Evolutionary conservation across 2,888 invertebrate genomes (phyloP).

Genomic region (Ectemnius continuus): DNA sequence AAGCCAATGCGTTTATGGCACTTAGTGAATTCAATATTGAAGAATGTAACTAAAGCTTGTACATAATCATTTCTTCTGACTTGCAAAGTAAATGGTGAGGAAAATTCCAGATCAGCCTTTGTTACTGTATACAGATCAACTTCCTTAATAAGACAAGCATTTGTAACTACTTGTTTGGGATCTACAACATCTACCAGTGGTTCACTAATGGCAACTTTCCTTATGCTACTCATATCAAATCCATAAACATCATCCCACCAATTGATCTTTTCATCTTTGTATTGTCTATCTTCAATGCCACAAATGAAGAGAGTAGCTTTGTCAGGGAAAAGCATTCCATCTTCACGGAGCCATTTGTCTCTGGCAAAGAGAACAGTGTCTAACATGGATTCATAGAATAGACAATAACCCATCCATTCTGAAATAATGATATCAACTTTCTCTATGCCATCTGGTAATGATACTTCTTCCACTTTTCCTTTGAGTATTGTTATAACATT

Average conservation of each 20-base stretch:
- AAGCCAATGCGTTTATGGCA: constrained; percentile 99
- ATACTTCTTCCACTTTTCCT: constrained; percentile 97
- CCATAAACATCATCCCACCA: constrained; percentile 99
- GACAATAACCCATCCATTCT: constrained; percentile 91
- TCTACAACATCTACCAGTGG: constrained; percentile 99
- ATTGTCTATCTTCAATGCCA: constrained; percentile 97
- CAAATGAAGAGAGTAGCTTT: constrained; percentile 96
- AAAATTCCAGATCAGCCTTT: constrained; percentile 95
- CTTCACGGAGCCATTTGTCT: constrained; percentile 96
- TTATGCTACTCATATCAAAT: constrained; percentile 99
- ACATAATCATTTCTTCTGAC: constrained; percentile 96
- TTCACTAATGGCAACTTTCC: constrained; percentile 98
- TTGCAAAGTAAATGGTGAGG: constrained; percentile 90
- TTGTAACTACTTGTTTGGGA: constrained; percentile 98
- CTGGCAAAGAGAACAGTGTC: constrained; percentile 99
- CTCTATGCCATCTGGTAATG: constrained; percentile 91
- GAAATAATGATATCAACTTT: constrained; percentile 95
- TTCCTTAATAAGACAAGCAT: constrained; percentile 96
- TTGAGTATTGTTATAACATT: constrained; percentile 91
- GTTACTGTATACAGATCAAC: constrained; percentile 99
- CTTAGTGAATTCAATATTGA: constrained; percentile 99
- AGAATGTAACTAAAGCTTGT: constrained; percentile 98
- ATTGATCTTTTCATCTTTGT: constrained; percentile 99
- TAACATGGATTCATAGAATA: constrained; percentile 99
- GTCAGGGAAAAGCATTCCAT: constrained; percentile 96